These are phyloP conservation scores for Gobio occitaniae DNA, from an alignment of 2,797 vertebrate species.

Conservation along the genomic window DNA sequence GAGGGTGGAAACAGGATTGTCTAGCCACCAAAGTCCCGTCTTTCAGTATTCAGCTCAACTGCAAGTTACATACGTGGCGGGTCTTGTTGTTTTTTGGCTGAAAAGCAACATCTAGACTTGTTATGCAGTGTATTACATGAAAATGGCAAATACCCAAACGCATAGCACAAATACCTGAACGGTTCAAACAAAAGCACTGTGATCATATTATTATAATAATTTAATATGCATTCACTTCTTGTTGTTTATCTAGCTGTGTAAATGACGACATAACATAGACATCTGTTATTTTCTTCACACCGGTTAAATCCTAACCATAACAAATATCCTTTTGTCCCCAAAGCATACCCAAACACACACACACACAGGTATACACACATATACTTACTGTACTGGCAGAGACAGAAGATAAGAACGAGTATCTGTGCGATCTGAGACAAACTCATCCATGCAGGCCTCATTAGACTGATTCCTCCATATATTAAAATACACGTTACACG, in stretches of 20 bases:
- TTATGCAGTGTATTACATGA: background rate
- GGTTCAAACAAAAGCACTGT: background rate
- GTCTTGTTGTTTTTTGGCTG: background rate
- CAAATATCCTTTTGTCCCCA: background rate
- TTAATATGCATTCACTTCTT: background rate
- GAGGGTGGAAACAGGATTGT: background rate
- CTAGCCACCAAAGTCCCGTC: background rate
- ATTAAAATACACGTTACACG: background rate
- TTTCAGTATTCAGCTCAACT: background rate
- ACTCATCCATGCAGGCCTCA: constrained; percentile 11
- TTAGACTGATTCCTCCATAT: constrained; percentile 33
- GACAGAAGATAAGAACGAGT: background rate
- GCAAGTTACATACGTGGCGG: constrained; percentile 16
- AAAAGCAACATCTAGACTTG: background rate
- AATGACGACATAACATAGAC: background rate
- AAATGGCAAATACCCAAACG: background rate
- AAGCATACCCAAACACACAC: constrained; percentile 44
- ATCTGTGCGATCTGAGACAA: constrained; percentile 9
- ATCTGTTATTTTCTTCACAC: background rate
- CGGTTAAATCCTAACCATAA: background rate
- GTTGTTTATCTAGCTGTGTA: background rate
- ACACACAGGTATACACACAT: background rate
- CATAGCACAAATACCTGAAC: background rate
- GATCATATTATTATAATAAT: background rate
- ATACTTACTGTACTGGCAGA: constrained; percentile 26